A percentile compares a stretch with the other conserved stretches of the same genome.
These are phyloP conservation scores for Stigmatopora nigra DNA, from an alignment of 2,113 vertebrate genomes.

Conservation along the genomic window DNA sequence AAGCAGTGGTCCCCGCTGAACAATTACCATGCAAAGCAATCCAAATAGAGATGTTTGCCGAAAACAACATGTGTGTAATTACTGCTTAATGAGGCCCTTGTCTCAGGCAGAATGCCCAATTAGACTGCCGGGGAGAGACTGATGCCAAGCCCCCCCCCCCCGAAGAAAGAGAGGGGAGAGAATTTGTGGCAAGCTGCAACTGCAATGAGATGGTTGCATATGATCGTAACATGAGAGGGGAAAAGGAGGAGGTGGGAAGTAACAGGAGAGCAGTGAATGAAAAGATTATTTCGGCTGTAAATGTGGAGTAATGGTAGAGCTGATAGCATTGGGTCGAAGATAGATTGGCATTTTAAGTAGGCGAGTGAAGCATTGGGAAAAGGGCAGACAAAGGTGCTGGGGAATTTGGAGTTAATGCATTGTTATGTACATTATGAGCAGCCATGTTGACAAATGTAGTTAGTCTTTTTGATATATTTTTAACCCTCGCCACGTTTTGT, in stretches of 20 bases:
- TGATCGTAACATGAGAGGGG: constrained; percentile 23
- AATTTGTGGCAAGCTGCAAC: constrained; percentile 28
- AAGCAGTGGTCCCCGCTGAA: constrained; percentile 76
- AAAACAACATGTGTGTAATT: constrained; percentile 99
- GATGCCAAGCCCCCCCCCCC: constrained; percentile 56
- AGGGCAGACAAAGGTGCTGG: constrained; percentile 42
- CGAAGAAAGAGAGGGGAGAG: constrained; percentile 38
- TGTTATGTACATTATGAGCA: constrained; percentile 57
- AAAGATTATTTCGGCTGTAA: constrained; percentile 57
- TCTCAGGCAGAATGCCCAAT: constrained; percentile 98
- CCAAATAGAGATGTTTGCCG: constrained; percentile 99
- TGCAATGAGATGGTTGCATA: constrained; percentile 20
- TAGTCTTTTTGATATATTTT: background rate
- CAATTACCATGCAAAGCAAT: constrained; percentile 86
- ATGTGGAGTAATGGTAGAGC: constrained; percentile 65
- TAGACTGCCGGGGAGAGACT: constrained; percentile 86
- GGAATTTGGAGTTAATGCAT: constrained; percentile 35
- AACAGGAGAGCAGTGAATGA: constrained; percentile 4
- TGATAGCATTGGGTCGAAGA: constrained; percentile 63
- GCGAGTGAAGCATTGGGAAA: constrained; percentile 53
- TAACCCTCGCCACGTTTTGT: constrained; percentile 1
- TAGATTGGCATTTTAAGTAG: constrained; percentile 71
- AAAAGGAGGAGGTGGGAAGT: constrained; percentile 10
- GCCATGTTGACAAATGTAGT: constrained; percentile 60
- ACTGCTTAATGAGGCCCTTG: constrained; percentile 98